These are phyloP conservation scores for Stratiomys singularior DNA, from an alignment of 2,888 invertebrate species.

Conservation along the genomic window DNA sequence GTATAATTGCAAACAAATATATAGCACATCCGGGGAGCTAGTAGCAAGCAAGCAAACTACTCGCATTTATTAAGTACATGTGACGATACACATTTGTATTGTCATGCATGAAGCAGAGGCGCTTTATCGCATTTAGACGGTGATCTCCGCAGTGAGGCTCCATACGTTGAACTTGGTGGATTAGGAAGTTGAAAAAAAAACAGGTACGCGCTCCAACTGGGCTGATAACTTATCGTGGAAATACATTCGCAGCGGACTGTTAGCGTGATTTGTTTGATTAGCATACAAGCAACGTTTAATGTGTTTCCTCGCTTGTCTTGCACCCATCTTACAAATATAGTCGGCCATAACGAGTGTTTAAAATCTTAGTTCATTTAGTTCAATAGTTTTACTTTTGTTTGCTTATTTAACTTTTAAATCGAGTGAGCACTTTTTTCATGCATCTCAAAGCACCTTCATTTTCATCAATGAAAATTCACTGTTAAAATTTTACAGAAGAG, in stretches of 20 bases:
- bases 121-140: not conserved
- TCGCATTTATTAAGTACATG: not conserved
- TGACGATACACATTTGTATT: not conserved
- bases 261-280: not conserved
- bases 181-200: not conserved
- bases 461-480: slow-evolving; percentile 14
- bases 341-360: not conserved
- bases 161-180: slow-evolving; percentile 28
- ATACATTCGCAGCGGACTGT: not conserved
- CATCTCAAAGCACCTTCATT: slow-evolving; percentile 1
- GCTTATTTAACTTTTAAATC: not conserved
- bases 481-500: slow-evolving; percentile 53
- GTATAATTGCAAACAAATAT: slow-evolving; percentile 26
- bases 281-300: not conserved
- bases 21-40: slow-evolving; percentile 31
- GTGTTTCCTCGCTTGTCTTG: slow-evolving; percentile 16
- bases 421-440: not conserved
- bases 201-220: not conserved
- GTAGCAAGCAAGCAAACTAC: not conserved
- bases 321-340: not conserved
- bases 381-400: not conserved
- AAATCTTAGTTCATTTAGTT: not conserved
- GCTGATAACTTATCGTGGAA: slow-evolving; percentile 15
- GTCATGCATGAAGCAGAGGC: not conserved
- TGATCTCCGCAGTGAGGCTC: slow-evolving; percentile 3